These are phyloP conservation scores for Tolypeutes matacus DNA, from an alignment of 2,797 vertebrate species.

Conservation along the genomic window DNA sequence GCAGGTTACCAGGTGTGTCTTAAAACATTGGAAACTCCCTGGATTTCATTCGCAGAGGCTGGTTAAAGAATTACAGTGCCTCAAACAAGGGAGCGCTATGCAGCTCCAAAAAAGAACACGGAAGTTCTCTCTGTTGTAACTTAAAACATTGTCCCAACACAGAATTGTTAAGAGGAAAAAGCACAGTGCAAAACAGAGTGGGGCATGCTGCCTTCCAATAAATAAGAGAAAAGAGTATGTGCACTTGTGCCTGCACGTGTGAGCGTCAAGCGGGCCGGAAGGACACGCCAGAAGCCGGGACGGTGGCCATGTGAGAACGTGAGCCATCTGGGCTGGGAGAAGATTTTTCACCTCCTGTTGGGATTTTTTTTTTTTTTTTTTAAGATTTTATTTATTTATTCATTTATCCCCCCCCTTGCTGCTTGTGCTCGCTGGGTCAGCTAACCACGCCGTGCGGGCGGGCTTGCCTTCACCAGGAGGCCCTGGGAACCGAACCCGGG, in stretches of 20 bases:
- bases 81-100: not conserved
- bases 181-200: too few relatives aligned
- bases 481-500: too few relatives aligned
- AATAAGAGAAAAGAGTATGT: accelerated
- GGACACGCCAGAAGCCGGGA: accelerated
- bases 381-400: too few relatives aligned
- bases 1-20: not conserved
- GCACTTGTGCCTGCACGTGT: not conserved
- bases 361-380: too few relatives aligned
- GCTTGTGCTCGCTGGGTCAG: too few relatives aligned
- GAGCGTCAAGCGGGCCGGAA: not conserved
- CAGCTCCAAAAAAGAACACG: accelerated
- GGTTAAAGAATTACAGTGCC: accelerated
- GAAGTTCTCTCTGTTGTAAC: not conserved
- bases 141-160: not conserved
- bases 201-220: not conserved
- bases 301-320: accelerated
- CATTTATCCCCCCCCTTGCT: too few relatives aligned
- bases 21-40: not conserved
- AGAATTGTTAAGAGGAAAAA: not conserved
- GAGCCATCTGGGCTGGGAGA: accelerated
- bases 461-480: too few relatives aligned
- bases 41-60: accelerated
- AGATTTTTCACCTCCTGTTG: not conserved
- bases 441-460: too few relatives aligned